Conservation (phyloP, 2,888 invertebrate species). For the Seira musarum region DNA sequence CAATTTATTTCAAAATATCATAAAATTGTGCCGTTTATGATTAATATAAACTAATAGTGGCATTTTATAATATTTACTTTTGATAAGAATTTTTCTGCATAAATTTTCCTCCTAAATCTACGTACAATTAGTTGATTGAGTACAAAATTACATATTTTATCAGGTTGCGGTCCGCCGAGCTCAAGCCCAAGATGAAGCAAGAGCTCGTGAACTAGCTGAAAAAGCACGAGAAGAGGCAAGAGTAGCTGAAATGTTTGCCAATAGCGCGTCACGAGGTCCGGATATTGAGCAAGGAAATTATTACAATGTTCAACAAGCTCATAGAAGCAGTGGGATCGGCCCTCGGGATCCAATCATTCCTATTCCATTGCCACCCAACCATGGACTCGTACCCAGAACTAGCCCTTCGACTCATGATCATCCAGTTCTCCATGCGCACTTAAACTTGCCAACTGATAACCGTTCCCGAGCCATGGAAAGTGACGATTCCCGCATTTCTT, state of each 20-base stretch:
- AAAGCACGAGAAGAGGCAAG: conserved; percentile 85
- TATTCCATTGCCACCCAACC: conserved; percentile 24
- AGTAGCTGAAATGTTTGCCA: conserved; percentile 57
- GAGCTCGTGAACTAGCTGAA: conserved; percentile 72
- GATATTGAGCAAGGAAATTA: conserved; percentile 50
- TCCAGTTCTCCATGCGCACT: conserved; percentile 38
- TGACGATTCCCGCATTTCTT: conserved; percentile 22
- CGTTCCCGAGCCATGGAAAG: conserved; percentile 7
- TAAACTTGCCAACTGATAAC: neutral
- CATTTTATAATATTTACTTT: neutral
- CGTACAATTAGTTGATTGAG: conserved; percentile 48
- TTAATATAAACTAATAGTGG: no score
- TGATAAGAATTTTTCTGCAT: neutral
- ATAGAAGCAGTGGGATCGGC: conserved; percentile 10
- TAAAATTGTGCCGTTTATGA: neutral
- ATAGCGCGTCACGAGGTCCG: conserved; percentile 68
- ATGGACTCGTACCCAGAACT: conserved; percentile 39
- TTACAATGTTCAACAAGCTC: conserved; percentile 21
- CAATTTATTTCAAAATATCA: conserved; percentile 1
- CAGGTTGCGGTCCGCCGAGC: conserved; percentile 89
- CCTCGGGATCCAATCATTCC: conserved; percentile 21
- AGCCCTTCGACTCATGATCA: conserved; percentile 32
- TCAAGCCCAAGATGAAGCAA: conserved; percentile 85
- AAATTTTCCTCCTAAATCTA: neutral
- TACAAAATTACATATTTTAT: neutral